A percentile compares a stretch with the other conserved stretches of the same genome.
These are phyloP conservation scores for Chloropsis hardwickii DNA, from an alignment of 2,113 vertebrate genomes.

Conservation along the genomic window DNA sequence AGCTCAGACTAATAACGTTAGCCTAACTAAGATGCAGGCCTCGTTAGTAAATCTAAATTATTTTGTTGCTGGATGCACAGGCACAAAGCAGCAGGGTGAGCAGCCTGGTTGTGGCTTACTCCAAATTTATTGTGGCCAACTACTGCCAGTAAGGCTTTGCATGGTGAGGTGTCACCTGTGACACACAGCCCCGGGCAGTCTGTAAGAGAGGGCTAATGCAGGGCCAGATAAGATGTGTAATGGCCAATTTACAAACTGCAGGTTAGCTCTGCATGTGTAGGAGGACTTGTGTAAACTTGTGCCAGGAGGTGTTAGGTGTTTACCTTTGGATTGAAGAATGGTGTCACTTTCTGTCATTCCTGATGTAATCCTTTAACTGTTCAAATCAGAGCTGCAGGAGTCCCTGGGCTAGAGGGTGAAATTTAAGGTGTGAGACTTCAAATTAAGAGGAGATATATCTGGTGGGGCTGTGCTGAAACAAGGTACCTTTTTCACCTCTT, in stretches of 20 bases:
- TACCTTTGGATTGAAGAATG: background rate
- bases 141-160: background rate
- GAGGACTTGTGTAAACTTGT: background rate
- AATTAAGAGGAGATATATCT: background rate
- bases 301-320: background rate
- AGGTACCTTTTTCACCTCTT: background rate
- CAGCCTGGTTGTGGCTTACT: background rate
- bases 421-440: background rate
- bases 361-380: background rate
- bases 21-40: background rate
- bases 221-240: background rate
- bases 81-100: background rate
- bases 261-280: background rate
- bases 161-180: background rate
- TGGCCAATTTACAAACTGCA: background rate
- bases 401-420: background rate
- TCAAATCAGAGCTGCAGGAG: background rate
- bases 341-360: background rate
- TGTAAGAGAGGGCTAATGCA: background rate
- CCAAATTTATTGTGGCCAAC: fast-evolving
- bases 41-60: background rate
- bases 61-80: background rate
- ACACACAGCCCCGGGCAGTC: background rate
- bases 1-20: background rate
- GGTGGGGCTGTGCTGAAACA: background rate